These are phyloP conservation scores for Labrus mixtus DNA, from an alignment of 2,113 vertebrate genomes.

Conservation along the genomic window DNA sequence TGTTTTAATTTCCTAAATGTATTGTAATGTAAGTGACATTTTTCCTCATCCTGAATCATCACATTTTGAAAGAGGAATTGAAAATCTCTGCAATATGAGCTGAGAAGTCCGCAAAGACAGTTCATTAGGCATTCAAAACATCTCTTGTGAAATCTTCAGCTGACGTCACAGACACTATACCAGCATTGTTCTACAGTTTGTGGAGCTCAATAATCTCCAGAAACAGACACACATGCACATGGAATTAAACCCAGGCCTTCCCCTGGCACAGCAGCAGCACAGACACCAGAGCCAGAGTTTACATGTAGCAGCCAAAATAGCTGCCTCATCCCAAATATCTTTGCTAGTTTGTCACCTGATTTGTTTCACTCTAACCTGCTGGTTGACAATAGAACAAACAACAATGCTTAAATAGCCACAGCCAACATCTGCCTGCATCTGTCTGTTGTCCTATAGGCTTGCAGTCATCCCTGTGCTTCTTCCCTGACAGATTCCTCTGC, in stretches of 20 bases:
- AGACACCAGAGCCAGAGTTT: not conserved
- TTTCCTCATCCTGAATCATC: not conserved
- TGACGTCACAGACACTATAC: not conserved
- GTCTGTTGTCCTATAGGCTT: not conserved
- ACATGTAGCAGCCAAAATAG: not conserved
- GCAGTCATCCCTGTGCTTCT: not conserved
- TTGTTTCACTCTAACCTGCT: not conserved
- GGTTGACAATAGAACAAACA: not conserved
- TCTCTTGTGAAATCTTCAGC: not conserved
- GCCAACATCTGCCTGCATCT: constrained; percentile 42
- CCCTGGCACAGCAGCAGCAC: not conserved
- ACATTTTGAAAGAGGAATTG: not conserved
- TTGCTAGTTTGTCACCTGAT: not conserved
- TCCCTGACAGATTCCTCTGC: constrained; percentile 29
- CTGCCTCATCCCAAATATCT: not conserved
- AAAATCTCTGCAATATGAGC: not conserved
- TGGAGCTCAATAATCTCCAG: not conserved
- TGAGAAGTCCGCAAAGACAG: too few relatives aligned
- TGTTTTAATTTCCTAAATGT: too few relatives aligned
- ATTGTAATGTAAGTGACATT: not conserved
- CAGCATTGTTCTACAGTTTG: not conserved
- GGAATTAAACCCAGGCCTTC: not conserved
- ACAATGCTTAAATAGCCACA: not conserved
- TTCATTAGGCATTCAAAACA: not conserved
- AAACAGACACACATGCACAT: not conserved